Base-by-base conservation (phyloP, 2,888 invertebrate species). In the Eurytoma adleriae region DNA sequence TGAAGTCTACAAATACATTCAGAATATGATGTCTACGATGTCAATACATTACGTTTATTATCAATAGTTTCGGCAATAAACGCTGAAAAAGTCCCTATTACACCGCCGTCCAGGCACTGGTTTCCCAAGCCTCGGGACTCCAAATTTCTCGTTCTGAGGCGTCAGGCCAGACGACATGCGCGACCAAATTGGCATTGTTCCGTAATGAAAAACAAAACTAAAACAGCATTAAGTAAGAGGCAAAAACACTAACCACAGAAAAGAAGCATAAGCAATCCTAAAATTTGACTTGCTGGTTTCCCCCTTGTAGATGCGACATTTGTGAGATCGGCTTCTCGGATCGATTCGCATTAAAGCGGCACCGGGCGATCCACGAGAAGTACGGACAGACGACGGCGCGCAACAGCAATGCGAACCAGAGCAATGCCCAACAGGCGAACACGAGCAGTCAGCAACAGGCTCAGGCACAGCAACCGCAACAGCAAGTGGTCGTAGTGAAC, bases 261-360 rank as follows among this genome's bases (percentile, higher is more conserved):
- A 71, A 75, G 48, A 76, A 24, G 56, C 50, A 24, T 24, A 74
- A 50, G 57, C 64, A 76, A 59, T 90, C 74, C 91, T 90, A 30
- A 80, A 68, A 62, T 62, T 69, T 78, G 77, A 78, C 71, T 7
- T 74, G 73, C 59, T 78, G 54, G 67, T 77, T 59, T 77, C 69
- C 73, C 72, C 77, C 40, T 40, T 69, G 57, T 86, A 95, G 96
- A 89, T 96, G 96, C 90, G 96, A 96, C 84, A 96, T 95, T 75
- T 97, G 96, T 89, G 96, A 96, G 82, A 96, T 96, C 62, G 96
- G 96, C 73, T 96, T 97, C 89, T 96, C 96, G 40, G 96, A 97
- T 91, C 93, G 96, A 83, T 96, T 97, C 89, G 96, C 97, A 27
- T 91, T 97, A 80, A 97, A 97, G 88, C 93, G 97, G 82, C 97